Base-by-base conservation (phyloP, 2,113 vertebrate genomes). In the Rhinopomastus cyanomelas region DNA sequence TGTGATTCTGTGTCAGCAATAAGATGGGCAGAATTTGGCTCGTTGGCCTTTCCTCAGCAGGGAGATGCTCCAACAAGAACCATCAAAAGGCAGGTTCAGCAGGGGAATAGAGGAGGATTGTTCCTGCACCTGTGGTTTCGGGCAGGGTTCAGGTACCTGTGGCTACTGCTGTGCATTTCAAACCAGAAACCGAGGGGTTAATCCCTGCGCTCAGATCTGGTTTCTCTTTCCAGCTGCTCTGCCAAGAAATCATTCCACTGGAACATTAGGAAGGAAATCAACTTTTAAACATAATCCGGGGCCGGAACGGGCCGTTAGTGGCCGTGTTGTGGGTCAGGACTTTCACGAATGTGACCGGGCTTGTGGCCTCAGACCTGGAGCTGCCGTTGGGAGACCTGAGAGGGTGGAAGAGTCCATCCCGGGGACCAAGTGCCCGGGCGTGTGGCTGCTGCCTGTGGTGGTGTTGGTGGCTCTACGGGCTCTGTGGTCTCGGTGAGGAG, bases 191-290 rank as follows among this genome's bases (percentile, higher is more conserved):
- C 67, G 85, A 91, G 68, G 90, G 37, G 52, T 96, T 95, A 94
- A 95, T 69, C 34, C 75, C 34, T 79, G 66, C 14, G 57, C 85
- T 89, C 80, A 94, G 77, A 76, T 29, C 53, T 87, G 49, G 12
- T 65, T 90, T 87, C 65, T 67, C 69, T 92, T 92, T 93, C 93
- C 88, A 51, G 16, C 42, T 49, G 29, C 88, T 96, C 92, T 95
- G 78, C 84, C 92, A 95, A 91, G 39, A 90, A 92, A 77, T 75
- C 94, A 51, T 96, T 96, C 75, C 84, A 57, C 18, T 95, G 69
- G 55, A 93, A 89, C 80, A 87, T 93, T 94, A 96, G 88, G 74
- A 96, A 97, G 95, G 89, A 97, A 96, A 82, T 94, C 75, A 95
- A 81, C 81, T 90, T 96, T 85, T 93, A 94, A 93, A 90, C 65